A percentile compares a stretch with the other conserved stretches of the same genome.
phyloP scores from a whole-genome alignment of 2,113 vertebrate species.

The Scomber scombrus region DNA sequence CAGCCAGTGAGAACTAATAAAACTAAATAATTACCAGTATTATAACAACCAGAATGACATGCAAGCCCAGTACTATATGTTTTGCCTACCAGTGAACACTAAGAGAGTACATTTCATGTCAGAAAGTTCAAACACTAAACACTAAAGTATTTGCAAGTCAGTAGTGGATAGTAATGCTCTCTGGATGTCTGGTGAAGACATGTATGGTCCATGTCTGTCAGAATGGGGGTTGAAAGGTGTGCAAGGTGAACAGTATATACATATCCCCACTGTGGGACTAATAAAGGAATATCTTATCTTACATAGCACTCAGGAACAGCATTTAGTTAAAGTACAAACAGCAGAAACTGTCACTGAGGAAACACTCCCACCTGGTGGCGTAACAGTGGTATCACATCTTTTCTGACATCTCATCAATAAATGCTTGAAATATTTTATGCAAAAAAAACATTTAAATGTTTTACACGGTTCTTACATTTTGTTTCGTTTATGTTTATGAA shows the following conservation, averaged over 20 bases:
- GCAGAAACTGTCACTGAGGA: not conserved
- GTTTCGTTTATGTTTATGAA: not conserved
- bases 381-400: not conserved
- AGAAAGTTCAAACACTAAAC: not conserved
- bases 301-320: no score
- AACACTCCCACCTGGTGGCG: slow-evolving; percentile 12
- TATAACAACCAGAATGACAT: no score
- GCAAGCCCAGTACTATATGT: not conserved
- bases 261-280: no score
- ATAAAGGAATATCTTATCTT: no score
- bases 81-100: no score
- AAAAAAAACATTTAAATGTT: not conserved
- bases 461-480: not conserved
- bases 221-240: not conserved
- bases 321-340: not conserved
- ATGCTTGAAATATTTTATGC: slow-evolving; percentile 19
- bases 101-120: not conserved
- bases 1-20: not conserved
- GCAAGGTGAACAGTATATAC: no score
- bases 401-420: not conserved
- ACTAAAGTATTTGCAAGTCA: not conserved
- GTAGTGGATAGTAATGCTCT: not conserved
- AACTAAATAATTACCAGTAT: no score
- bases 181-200: not conserved
- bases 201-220: not conserved